Base-by-base conservation (phyloP, 2,797 vertebrate species). In the Cheirogaleus major region DNA sequence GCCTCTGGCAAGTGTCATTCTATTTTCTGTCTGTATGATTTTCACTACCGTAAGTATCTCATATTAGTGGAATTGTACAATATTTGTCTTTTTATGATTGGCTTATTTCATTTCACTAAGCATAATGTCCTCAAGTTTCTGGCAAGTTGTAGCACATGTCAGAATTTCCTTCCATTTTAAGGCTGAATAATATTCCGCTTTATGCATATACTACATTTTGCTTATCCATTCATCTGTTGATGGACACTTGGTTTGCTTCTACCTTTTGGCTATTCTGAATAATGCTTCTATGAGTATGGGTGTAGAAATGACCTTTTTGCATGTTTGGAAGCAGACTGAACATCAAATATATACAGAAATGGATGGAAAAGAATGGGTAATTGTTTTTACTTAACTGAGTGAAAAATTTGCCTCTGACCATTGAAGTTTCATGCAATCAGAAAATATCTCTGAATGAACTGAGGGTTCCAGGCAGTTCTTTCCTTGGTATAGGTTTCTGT, bases 311-410 rank as follows among this genome's bases (percentile, higher is more conserved):
- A 48, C 11, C 15, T 17, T 32, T 81, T 81, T 75, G 27, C 7
- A 69, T 23, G 75, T 93, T 90, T 25, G 7, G 59, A 95, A 94
- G 61, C 45, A 75, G 76, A 81, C 17, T 6, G 32, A 76, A 41
- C 20, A 87, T 61, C 52, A 43, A 10, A 50, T 67, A 91, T 4
- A 57, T 61, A 63, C 1, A 75, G 4, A 65, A 92, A 65, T 20
- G 20, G 55, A n/a, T 83, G 50, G n/a, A 41, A 86, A 67, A 35
- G 18, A 76, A 70, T 52, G 65, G 22, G 41, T 63, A 43, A 70
- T 70, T 73, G 41, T 3, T 3, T 89, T 95, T 80, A 48, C 35
- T 81, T 84, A 67, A 17, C 0, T 45, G 55, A 90, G 88, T 45
- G 25, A 57, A 91, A 85, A 27, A 17, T 52, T 63, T 70, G 1